Conservation (phyloP, 2,888 invertebrate genomes). For the Pristionchus mayeri region DNA sequence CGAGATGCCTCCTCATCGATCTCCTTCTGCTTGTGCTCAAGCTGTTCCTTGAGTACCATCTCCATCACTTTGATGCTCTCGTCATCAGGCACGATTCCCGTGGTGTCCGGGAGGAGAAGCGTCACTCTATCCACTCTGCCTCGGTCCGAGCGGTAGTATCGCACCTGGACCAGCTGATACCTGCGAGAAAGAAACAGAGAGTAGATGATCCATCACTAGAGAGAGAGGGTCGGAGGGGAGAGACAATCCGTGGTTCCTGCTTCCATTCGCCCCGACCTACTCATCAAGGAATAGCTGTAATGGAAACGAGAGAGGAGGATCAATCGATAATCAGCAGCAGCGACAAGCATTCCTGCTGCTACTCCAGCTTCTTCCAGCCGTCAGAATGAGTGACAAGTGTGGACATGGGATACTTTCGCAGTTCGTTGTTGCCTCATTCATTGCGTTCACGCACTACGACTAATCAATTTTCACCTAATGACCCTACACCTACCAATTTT, state of each 20-base stretch:
- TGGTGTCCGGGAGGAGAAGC: slow-evolving; percentile 98
- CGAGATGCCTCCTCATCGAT: slow-evolving; percentile 52
- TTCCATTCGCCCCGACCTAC: slow-evolving; percentile 81
- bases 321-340: slow-evolving; percentile 39
- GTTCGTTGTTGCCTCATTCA: neutral
- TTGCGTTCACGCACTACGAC: slow-evolving; percentile 27
- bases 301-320: slow-evolving; percentile 41
- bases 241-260: slow-evolving; percentile 76
- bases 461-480: neutral
- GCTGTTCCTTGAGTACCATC: slow-evolving; percentile 85
- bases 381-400: slow-evolving; percentile 29
- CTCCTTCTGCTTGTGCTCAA: slow-evolving; percentile 82
- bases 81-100: slow-evolving; percentile 86
- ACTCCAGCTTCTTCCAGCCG: slow-evolving; percentile 34
- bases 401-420: slow-evolving; percentile 5
- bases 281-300: slow-evolving; percentile 16
- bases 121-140: slow-evolving; percentile 96
- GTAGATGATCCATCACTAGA: slow-evolving; percentile 42
- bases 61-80: slow-evolving; percentile 87
- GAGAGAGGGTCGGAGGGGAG: slow-evolving; percentile 47
- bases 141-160: slow-evolving; percentile 93
- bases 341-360: slow-evolving; percentile 41
- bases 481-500: slow-evolving; percentile 8
- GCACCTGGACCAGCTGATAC: slow-evolving; percentile 99
- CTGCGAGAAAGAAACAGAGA: slow-evolving; percentile 81